Base-by-base conservation (phyloP, 2,888 invertebrate species). In the Sinotaia quadrata region DNA sequence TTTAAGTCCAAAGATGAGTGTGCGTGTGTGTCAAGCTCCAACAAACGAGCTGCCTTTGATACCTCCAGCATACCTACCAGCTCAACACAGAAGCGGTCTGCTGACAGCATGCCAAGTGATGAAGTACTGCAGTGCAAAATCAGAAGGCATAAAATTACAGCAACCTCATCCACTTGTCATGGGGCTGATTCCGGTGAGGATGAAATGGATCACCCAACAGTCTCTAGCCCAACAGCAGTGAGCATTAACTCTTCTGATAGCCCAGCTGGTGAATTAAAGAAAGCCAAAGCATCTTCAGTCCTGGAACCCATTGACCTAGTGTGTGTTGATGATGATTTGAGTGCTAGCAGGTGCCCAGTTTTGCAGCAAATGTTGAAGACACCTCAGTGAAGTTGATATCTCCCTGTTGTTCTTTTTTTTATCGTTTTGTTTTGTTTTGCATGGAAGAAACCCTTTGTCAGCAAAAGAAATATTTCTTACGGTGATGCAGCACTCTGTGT, bases 361-460 rank as follows among this genome's bases (percentile, higher is more conserved):
- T 63, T 77, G 52, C 74, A 77, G 65, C 72, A 77, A 51, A 77
- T 77, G 75, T 67, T 77, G 66, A 75, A 77, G 63, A 72, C 65
- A 8, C 44, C 56, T 4, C 65, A 44, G 31, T 65, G 31, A 54
- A 18, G 18, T 41, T 41, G 10, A 41, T 8, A 18, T 18, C 18
- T n/a, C n/a, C 21, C n/a, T n/a, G n/a, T n/a, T n/a, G n/a, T n/a
- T n/a, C n/a, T n/a, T n/a, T n/a, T n/a, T n/a, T n/a, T n/a, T n/a
- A n/a, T n/a, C n/a, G n/a, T n/a, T n/a, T n/a, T n/a, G n/a, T n/a
- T n/a, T n/a, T n/a, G n/a, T n/a, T n/a, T n/a, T n/a, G n/a, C n/a
- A n/a, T n/a, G n/a, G n/a, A n/a, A n/a, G n/a, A n/a, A n/a, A n/a
- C n/a, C n/a, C n/a, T n/a, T n/a, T n/a, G n/a, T n/a, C n/a, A n/a